Evolutionary conservation across 2,888 invertebrate species (phyloP).

Genomic region (Hesperia comma): DNA sequence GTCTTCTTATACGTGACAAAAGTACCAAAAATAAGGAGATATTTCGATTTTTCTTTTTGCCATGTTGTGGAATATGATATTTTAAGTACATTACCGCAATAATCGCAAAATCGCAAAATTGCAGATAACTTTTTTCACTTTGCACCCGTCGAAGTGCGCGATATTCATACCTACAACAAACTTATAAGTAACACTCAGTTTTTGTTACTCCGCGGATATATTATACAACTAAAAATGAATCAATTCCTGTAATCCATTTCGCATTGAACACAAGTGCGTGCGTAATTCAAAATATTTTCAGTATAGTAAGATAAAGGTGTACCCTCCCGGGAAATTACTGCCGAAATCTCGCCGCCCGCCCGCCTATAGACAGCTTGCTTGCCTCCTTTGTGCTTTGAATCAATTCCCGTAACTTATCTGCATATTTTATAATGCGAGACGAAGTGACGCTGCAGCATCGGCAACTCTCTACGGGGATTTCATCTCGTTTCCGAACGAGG

Average conservation of each 20-base stretch:
- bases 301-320: conserved; percentile 75
- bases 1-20: too few species aligned
- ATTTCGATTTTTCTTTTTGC: too few species aligned
- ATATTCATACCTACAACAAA: too few species aligned
- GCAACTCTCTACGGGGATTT: conserved; percentile 59
- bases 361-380: conserved; percentile 72
- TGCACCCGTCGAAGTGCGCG: too few species aligned
- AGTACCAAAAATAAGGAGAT: too few species aligned
- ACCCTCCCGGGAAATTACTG: conserved; percentile 79
- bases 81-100: too few species aligned
- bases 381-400: conserved; percentile 79
- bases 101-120: too few species aligned
- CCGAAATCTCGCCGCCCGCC: conserved; percentile 72
- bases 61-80: too few species aligned
- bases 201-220: too few species aligned
- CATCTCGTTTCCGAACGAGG: conserved; percentile 50
- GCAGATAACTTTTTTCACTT: too few species aligned
- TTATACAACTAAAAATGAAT: too few species aligned
- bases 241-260: background rate
- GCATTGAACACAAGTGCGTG: conserved; percentile 39
- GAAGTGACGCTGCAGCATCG: conserved; percentile 68
- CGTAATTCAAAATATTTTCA: conserved; percentile 70
- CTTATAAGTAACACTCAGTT: too few species aligned
- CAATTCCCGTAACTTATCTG: conserved; percentile 83
- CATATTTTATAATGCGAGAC: conserved; percentile 80